Base-by-base conservation (phyloP, 1,140 invertebrate species). In the Drosophila nigromelanica region DNA sequence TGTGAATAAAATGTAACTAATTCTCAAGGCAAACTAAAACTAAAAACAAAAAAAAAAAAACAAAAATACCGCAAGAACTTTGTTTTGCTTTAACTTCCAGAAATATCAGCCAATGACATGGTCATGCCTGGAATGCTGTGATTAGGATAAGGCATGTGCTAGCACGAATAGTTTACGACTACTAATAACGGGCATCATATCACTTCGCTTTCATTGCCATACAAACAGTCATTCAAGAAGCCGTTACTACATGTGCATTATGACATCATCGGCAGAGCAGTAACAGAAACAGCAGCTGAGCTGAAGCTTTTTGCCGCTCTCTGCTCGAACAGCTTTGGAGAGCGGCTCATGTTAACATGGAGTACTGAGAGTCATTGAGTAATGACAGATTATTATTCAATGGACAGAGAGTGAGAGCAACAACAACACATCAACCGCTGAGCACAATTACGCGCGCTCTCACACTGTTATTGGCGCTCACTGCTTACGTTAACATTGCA, bases 1-100 rank as follows among this genome's bases (percentile, higher is more conserved):
- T 87, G 83, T 87, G 83, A 87, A 87, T 87, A 87, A 87, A 87
- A 78, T 87, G 83, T 87, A 87, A 89, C 83, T 89, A 87, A 87
- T 87, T 87, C 83, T 87, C 83, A 87, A 87, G 83, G 83, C 83
- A 89, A 82, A 76, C 55, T 52, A 48, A 59, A 68, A 50, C 40
- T 15, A 27, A 72, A 45, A 60, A 52, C n/a, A 14, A 33, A 42
- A 50, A 70, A 42, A 14, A 56, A 70, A 33, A 42, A 50, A 70
- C 37, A 14, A 56, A 70, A 37, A 12, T 21, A 37, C 51, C 18
- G 15, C 50, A 37, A 43, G 50, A 42, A 39, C 33, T 54, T 59
- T 12, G 18, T 48, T 43, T 51, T 37, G 45, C 45, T 11, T 61
- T 4, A 3, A 14, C 24, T 40, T 2, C 12, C 5, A 18, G 18